Conservation (phyloP, 2,797 vertebrate species). For the Molossus alvarezi region DNA sequence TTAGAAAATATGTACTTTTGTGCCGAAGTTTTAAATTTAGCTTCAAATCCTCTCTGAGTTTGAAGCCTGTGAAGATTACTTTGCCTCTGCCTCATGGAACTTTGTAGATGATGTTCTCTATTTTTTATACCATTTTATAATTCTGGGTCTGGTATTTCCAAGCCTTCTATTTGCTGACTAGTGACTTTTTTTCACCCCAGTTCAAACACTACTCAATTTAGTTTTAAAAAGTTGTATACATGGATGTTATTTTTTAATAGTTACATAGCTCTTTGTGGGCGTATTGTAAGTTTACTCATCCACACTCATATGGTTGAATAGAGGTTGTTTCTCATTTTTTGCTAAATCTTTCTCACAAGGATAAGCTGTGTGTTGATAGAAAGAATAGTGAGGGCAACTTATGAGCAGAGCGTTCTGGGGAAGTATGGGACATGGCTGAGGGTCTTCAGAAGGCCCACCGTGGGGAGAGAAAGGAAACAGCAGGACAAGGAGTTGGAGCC, state of each 20-base stretch:
- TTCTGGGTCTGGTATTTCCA: neutral
- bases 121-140: slow-evolving; percentile 45
- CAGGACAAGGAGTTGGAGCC: neutral
- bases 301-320: neutral
- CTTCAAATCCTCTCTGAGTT: slow-evolving; percentile 26
- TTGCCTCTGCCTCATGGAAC: neutral
- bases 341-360: neutral
- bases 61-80: slow-evolving; percentile 27
- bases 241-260: slow-evolving; percentile 12
- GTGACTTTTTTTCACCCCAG: neutral
- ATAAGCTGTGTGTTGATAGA: neutral
- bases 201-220: slow-evolving; percentile 57
- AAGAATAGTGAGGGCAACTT: neutral
- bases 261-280: neutral
- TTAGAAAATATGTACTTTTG: neutral
- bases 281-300: neutral
- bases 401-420: neutral
- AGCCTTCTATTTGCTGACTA: slow-evolving; percentile 19
- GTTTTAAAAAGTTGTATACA: neutral
- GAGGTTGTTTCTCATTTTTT: slow-evolving; percentile 23
- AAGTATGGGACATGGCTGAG: neutral
- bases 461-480: neutral
- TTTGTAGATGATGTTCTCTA: slow-evolving; percentile 2
- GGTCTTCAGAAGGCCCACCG: neutral
- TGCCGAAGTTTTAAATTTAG: slow-evolving; percentile 48